Base-by-base conservation (phyloP, 2,113 vertebrate species). In the Ptychochromis oligacanthus region DNA sequence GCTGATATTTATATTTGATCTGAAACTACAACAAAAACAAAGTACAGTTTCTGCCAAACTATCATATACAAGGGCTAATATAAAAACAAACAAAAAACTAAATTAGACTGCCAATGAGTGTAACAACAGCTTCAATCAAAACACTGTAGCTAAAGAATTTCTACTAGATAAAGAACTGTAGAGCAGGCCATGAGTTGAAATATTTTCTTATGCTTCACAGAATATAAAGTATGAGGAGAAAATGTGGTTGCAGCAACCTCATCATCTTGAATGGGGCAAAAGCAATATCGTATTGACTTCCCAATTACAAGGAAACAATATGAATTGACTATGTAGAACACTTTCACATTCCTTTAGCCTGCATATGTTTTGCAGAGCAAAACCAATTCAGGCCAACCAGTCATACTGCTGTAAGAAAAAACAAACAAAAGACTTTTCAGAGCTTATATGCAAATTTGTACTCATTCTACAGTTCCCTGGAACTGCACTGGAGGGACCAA, bases 231-330 rank as follows among this genome's bases (percentile, higher is more conserved):
- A 72, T 31, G 46, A n/a, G 67, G 26, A 72, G 67, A 72, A 72
- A 52, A 72, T 54, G 67, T 2, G 18, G 26, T 34, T 72, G 67
- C 67, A 54, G 34, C 46, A 72, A 54, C 67, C 46, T 72, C 46
- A 34, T 72, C 67, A 72, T 11, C 67, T n/a, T 72, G 67, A 72
- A 54, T 5, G 67, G 67, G 11, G 67, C 46, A 54, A 54, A 54
- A 54, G 46, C 67, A 72, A 72, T 72, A 72, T 72, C 7, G 7
- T 9, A 54, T 54, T 34, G 67, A 31, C 46, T 54, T 72, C 67
- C 67, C 67, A 72, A 54, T 72, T 54, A 54, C 18, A 46, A 72
- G 67, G 31, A 72, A 72, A 54, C 26, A 72, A 72, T 72, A 54
- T 72, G 40, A 49, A 28, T 3, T 10, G 9, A 70, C 26, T 34